Conservation (phyloP, 2,113 vertebrate species). For the Psephotus haematonotus region DNA sequence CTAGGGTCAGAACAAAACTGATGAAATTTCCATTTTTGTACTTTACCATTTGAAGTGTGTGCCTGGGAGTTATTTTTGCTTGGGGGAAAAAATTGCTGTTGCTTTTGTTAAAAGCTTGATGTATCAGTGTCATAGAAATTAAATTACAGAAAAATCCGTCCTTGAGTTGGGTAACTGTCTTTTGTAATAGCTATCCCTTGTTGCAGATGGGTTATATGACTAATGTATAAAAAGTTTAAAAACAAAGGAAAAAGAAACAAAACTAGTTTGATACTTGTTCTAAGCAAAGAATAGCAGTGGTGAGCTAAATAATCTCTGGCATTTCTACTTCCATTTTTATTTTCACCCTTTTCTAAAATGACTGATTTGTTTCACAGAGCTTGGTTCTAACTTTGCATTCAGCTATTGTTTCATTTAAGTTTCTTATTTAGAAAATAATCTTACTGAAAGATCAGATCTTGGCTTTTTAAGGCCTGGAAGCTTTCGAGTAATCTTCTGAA, state of each 20-base stretch:
- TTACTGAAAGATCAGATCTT: constrained; percentile 33
- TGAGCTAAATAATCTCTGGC: not conserved
- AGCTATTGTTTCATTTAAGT: constrained; percentile 28
- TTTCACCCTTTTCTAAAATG: not conserved
- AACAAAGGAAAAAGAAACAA: not conserved
- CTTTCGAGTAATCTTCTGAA: constrained; percentile 41
- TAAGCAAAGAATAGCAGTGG: not conserved
- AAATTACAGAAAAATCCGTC: not conserved
- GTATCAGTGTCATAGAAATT: not conserved
- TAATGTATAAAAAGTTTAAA: constrained; percentile 4
- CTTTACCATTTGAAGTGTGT: not conserved
- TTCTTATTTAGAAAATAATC: constrained; percentile 41
- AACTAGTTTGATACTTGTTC: not conserved
- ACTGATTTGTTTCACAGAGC: not conserved
- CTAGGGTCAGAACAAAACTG: not conserved
- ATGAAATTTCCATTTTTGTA: not conserved
- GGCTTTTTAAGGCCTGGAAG: constrained; percentile 38
- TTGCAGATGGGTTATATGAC: not conserved
- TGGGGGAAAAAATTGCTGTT: not conserved
- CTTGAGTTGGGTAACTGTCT: not conserved
- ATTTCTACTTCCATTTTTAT: not conserved
- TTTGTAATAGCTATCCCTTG: not conserved
- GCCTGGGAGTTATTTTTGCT: not conserved
- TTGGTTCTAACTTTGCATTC: not conserved
- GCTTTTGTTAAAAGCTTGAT: not conserved